Base-by-base conservation (phyloP, 1,140 invertebrate genomes). In the Cardiocondyla obscurior region DNA sequence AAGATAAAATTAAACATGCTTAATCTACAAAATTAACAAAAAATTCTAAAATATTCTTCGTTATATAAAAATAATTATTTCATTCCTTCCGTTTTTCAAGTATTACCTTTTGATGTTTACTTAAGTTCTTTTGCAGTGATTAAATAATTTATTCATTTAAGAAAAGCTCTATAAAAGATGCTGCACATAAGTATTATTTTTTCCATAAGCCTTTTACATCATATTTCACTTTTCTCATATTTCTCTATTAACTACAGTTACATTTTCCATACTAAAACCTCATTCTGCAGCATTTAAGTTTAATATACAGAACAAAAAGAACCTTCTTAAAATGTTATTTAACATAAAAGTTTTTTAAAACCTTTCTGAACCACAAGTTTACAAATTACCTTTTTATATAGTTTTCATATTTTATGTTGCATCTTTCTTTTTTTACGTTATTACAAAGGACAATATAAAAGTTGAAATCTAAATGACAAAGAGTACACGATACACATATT, bases 401-500 rank as follows among this genome's bases (percentile, higher is more conserved):
- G 22, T 33, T 33, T 51, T 25, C 46, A 30, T 46, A 28, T 46
- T 28, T 49, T 51, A 33, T 14, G 28, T 67, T 8, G 14, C 64
- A 46, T 5, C n/a, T 70, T 39, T 19, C n/a, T 36, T 19, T 14
- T 28, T 30, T 36, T 33, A 22, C 8, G 19, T 22, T 16, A 46
- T 46, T 25, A 25, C 12, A 12, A 39, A 42, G 30, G 19, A 36
- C 22, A 65, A 28, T 62, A 16, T 12, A 2, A 12, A 28, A 33
- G 3, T 10, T 36, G 30, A 53, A 22, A 30, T 14, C 30, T 2
- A 16, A 30, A 7, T 3, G 6, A 64, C n/a, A n/a, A 55, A 36
- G 12, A 57, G 25, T 57, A 72, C 12, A 42, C 8, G 22, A 39
- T 8, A 49, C 30, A 2, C 22, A 19, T 60, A n/a, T 91, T 77